Evolutionary conservation across 2,888 invertebrate species (phyloP).

Genomic region (Galerucella pusilla): DNA sequence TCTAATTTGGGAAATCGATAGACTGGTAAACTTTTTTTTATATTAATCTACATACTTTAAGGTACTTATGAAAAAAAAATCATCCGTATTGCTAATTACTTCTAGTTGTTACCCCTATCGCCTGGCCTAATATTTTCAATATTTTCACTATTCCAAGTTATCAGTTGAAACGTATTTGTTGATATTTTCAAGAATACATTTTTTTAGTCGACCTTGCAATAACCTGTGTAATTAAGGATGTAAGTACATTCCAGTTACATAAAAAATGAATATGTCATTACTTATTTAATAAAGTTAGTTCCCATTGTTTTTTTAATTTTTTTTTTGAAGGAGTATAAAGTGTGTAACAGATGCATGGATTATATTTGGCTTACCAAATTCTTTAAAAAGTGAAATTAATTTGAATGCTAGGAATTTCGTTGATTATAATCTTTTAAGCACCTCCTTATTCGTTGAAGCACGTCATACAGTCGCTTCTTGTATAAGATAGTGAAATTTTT

Average conservation of each 20-base stretch:
- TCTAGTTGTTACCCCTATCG: no score
- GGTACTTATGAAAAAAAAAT: no score
- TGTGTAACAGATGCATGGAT: no score
- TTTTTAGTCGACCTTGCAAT: not conserved
- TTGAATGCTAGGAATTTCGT: not conserved
- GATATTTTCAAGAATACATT: not conserved
- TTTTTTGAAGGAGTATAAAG: no score
- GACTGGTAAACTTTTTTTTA: no score
- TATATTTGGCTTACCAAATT: not conserved
- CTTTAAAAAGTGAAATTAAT: conserved; percentile 1
- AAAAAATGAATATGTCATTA: not conserved
- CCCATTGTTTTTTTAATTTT: no score
- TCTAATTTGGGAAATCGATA: no score
- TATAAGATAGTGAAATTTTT: conserved; percentile 4
- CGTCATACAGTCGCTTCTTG: not conserved
- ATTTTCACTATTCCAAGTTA: no score
- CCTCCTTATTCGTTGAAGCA: conserved; percentile 9
- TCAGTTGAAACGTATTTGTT: no score
- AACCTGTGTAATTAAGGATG: not conserved
- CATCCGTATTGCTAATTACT: no score
- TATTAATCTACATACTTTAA: no score
- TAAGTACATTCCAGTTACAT: not conserved
- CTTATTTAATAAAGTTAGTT: not conserved
- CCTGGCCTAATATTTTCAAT: no score
- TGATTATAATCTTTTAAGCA: not conserved